Evolutionary conservation across 2,113 vertebrate species (phyloP).

Genomic region (Colius striatus): DNA sequence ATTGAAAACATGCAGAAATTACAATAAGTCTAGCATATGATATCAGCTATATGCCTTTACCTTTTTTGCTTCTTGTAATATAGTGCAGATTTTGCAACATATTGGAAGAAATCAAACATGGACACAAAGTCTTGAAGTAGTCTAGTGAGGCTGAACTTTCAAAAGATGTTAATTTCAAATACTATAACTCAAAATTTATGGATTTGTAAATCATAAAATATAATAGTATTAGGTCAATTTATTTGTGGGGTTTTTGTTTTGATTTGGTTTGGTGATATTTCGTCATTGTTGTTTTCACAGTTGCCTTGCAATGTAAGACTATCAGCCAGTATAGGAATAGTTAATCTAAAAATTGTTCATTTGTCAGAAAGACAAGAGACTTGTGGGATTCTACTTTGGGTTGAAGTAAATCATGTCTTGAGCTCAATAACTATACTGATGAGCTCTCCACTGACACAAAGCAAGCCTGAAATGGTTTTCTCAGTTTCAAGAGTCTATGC

Average conservation of each 20-base stretch:
- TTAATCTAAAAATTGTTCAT: neutral
- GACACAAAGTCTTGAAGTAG: neutral
- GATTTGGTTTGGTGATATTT: neutral
- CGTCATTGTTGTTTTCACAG: neutral
- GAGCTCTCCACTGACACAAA: fast-evolving
- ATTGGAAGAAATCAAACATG: neutral
- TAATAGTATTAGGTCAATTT: neutral
- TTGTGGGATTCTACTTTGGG: neutral
- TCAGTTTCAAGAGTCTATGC: neutral
- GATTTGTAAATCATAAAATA: neutral
- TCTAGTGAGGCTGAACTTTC: neutral
- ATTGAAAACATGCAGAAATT: neutral
- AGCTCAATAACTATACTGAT: neutral
- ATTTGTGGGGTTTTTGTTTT: neutral
- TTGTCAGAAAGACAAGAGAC: neutral
- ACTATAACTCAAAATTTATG: neutral
- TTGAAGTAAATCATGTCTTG: neutral
- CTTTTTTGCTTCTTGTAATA: neutral
- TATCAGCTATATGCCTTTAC: neutral
- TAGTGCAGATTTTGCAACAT: neutral
- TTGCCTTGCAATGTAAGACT: neutral
- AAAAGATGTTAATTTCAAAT: neutral
- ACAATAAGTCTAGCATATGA: neutral
- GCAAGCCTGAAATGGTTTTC: neutral
- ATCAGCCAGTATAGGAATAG: neutral